phyloP scores from a whole-genome alignment of 2,113 vertebrate genomes.

The Axis porcinus region DNA sequence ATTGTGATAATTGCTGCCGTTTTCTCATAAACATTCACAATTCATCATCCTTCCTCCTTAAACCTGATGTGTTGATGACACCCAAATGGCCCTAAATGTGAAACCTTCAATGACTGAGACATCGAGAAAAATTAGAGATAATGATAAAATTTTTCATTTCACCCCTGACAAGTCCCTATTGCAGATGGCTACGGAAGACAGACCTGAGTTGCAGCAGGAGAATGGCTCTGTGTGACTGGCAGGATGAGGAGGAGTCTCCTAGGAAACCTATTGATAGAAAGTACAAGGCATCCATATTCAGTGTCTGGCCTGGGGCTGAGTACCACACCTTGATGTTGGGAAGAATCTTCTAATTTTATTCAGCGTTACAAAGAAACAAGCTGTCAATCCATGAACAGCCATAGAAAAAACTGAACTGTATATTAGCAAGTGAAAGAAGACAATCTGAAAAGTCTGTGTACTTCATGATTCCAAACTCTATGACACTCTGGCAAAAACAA shows the following conservation, averaged over 20 bases:
- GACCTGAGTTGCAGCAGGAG: background rate
- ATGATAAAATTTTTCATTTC: slow-evolving; percentile 43
- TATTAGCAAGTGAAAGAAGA: background rate
- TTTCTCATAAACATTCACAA: slow-evolving; percentile 67
- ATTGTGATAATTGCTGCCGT: slow-evolving; percentile 58
- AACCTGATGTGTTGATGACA: slow-evolving; percentile 49
- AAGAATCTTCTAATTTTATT: background rate
- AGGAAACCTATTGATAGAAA: background rate
- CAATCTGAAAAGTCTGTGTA: background rate
- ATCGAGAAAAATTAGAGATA: slow-evolving; percentile 41
- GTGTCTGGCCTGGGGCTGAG: background rate
- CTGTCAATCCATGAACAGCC: background rate
- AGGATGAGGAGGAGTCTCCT: background rate
- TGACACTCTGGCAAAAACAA: background rate
- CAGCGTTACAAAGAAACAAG: background rate
- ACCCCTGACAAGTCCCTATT: background rate
- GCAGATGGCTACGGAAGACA: background rate
- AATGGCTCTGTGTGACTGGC: background rate
- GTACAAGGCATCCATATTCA: background rate
- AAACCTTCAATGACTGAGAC: slow-evolving; percentile 37
- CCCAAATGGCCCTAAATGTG: slow-evolving; percentile 49
- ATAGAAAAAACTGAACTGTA: background rate
- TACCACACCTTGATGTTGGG: background rate
- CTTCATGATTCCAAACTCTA: background rate
- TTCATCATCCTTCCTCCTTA: slow-evolving; percentile 66